phyloP scores from a whole-genome alignment of 2,797 vertebrate genomes.

The Dipus sagitta region DNA sequence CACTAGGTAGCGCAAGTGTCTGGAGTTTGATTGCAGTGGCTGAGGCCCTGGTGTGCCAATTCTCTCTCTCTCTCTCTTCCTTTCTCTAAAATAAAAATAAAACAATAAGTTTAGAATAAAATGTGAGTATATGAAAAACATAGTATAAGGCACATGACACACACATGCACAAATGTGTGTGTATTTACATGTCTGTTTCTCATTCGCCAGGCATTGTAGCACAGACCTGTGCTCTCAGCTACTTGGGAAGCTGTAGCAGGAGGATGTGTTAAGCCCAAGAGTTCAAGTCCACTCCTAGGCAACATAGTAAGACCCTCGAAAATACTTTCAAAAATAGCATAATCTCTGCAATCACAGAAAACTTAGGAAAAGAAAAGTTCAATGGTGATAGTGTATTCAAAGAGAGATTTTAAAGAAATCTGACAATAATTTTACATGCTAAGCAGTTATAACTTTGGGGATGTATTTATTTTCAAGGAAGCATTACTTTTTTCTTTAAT shows the following conservation, averaged over 20 bases:
- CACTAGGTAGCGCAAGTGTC: too few relatives aligned
- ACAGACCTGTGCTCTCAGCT: neutral
- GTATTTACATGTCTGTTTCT: neutral
- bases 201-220: neutral
- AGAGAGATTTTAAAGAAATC: neutral
- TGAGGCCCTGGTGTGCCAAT: too few relatives aligned
- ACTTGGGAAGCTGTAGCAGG: neutral
- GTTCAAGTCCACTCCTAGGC: neutral
- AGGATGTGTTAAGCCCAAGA: neutral
- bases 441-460: too few relatives aligned
- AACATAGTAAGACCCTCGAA: neutral
- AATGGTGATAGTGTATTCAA: neutral
- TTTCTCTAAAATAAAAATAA: too few relatives aligned
- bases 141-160: neutral
- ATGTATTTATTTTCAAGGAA: slow-evolving; percentile 17
- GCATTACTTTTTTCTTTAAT: neutral
- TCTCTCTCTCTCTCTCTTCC: too few relatives aligned
- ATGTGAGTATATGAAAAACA: neutral
- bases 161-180: too few relatives aligned
- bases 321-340: neutral
- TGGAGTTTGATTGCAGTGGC: too few relatives aligned
- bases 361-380: neutral
- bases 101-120: neutral
- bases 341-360: neutral
- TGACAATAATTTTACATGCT: neutral